Evolutionary conservation across 2,797 vertebrate genomes (phyloP).

Genomic region (Paramormyrops hopkinsi): DNA sequence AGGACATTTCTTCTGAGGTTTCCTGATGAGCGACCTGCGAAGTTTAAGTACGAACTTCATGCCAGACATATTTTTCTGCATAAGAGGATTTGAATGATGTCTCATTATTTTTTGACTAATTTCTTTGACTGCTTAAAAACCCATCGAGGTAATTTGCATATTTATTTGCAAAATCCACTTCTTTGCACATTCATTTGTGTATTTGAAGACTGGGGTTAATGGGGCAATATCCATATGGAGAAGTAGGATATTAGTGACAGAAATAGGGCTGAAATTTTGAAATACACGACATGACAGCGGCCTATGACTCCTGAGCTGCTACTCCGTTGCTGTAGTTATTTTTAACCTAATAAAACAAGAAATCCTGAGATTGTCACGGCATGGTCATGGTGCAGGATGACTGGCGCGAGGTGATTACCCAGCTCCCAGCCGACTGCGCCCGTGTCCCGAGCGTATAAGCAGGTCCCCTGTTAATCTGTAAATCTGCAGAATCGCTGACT

Average conservation of each 20-base stretch:
- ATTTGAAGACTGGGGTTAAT: background rate
- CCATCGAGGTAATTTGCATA: background rate
- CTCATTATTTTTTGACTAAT: background rate
- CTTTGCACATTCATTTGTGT: background rate
- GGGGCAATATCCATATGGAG: background rate
- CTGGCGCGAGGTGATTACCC: background rate
- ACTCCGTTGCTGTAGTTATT: background rate
- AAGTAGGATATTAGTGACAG: background rate
- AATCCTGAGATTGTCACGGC: background rate
- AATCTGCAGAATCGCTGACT: slow-evolving; percentile 31
- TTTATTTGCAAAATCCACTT: background rate
- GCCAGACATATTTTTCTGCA: background rate
- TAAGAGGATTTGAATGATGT: background rate
- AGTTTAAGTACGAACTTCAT: slow-evolving; percentile 36
- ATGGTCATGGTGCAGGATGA: background rate
- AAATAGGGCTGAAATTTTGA: too few relatives aligned
- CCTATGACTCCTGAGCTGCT: background rate
- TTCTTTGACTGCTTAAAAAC: background rate
- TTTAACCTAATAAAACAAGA: background rate
- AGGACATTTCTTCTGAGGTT: slow-evolving; percentile 10
- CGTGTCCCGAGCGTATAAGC: slow-evolving; percentile 25
- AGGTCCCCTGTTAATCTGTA: slow-evolving; percentile 33
- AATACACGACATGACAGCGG: background rate
- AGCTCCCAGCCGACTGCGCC: slow-evolving; percentile 5
- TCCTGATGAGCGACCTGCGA: slow-evolving; percentile 28